Base-by-base conservation (phyloP, 2,797 vertebrate species). In the Peromyscus melanophrys region DNA sequence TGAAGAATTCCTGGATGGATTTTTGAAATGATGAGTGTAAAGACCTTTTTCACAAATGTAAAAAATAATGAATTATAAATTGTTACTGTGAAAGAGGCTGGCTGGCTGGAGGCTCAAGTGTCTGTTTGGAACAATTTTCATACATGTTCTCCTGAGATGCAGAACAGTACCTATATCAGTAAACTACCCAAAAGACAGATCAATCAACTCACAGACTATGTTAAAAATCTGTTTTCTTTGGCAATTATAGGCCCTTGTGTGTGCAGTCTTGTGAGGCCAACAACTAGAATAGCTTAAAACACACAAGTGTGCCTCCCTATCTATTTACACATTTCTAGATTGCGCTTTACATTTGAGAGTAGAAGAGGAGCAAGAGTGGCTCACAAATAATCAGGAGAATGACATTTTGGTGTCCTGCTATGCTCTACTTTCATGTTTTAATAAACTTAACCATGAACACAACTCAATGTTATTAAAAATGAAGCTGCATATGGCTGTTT, bases 391-490 rank as follows among this genome's bases (percentile, higher is more conserved):
- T 57, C 86, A 52, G n/a, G 21, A 4, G 43, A 87, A 73, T 69
- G 49, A 69, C 91, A 37, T 90, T 57, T 59, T 31, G 7, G 55
- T 59, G 57, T 92, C 94, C 94, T 61, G 57, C 86, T 90, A 46
- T 40, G 84, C 59, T 93, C 89, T 25, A 21, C 75, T 82, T 92
- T 92, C 0, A 0, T 63, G 90, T 95, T 94, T 96, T 97, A 96
- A 96, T 97, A 97, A 97, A 77, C 86, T 85, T 55, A 84, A 71
- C 84, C n/a, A 69, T 49, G 76, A 95, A 88, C 76, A 97, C 85
- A 97, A 90, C 67, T 97, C 93, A 90, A n/a, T 65, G 92, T 98
- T 97, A 97, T 97, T 97, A 96, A 97, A 97, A 97, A 96, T 95
- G 90, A 95, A 97, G 46, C n/a, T 29, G 43, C 4, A 1, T 81